Evolutionary conservation across 2,113 vertebrate genomes (phyloP), one percentile per base, ranked within the genome.

Genomic region (Zosterops lateralis): DNA sequence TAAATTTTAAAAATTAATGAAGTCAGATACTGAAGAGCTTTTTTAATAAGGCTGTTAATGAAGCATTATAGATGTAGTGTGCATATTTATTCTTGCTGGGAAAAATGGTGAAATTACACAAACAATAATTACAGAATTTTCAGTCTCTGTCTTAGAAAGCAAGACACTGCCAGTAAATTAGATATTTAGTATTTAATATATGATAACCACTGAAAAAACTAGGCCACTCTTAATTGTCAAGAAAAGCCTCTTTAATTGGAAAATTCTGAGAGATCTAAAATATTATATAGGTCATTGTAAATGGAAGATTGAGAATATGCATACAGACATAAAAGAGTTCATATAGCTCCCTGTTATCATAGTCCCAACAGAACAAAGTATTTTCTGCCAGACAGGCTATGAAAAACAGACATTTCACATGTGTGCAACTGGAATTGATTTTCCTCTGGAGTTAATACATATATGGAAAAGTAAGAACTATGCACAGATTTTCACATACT

Each of bases 351-450:
- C 31, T 92, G 36, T 89, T 92, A 82, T 84, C 70, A 72, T 20
- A 7, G 17, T 51, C 87, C 48, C 53, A 60, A 74, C 7, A 92
- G 83, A 93, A 47, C 31, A 72, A 91, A 95, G 25, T 72, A 22
- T 81, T 87, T 96, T 95, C 48, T 96, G 73, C 87, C 84, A 91
- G 89, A 81, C 38, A 67, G 53, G 8, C 84, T 89, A 87, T 78
- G 84, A 76, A 96, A 96, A 96, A 78, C 65, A 95, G 93, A 87
- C 10, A 36, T 92, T 91, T 67, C 0, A 10, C 28, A 10, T 64
- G 57, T 87, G 74, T 74, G 61, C 38, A 89, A 81, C 57, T 92
- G 61, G n/a, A 61, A 81, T 8, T 78, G n/a, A 81, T 92, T 92
- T 91, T 95, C 84, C 48, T 84, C 65, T 95, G 87, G 81, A 89